Percentiles rank a stretch among this genome's conserved stretches.
Conservation (phyloP, 2,797 vertebrate species). For the Enteromius anoplus region DNA sequence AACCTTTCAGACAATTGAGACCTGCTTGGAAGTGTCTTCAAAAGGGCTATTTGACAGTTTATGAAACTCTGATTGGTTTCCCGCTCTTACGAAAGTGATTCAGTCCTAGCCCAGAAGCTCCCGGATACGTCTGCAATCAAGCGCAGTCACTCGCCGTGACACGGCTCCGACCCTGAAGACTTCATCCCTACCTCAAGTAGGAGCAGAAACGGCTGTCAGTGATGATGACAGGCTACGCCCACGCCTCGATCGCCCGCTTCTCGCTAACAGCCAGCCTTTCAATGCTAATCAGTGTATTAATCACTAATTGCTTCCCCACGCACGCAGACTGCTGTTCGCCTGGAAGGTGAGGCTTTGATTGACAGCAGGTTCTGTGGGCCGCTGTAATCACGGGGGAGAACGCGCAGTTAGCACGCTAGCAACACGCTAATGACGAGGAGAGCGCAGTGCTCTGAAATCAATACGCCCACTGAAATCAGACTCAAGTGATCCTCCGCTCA, state of each 20-base stretch:
- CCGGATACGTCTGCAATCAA: constrained; percentile 51
- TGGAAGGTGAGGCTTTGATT: constrained; percentile 63
- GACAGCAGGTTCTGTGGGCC: constrained; percentile 62
- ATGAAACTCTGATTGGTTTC: constrained; percentile 1
- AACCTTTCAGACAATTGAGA: not conserved
- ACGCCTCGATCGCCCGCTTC: constrained; percentile 54
- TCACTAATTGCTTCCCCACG: constrained; percentile 62
- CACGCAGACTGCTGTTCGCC: constrained; percentile 52
- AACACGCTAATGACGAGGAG: constrained; percentile 54
- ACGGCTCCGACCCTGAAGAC: constrained; percentile 49
- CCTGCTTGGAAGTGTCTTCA: not conserved
- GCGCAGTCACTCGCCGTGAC: constrained; percentile 52
- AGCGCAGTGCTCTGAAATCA: constrained; percentile 53
- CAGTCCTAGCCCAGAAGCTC: constrained; percentile 12
- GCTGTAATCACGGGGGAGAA: constrained; percentile 60
- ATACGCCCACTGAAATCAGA: constrained; percentile 59
- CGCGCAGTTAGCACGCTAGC: constrained; percentile 55
- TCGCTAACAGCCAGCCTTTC: constrained; percentile 62
- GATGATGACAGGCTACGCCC: constrained; percentile 61
- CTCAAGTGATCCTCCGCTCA: constrained; percentile 57
- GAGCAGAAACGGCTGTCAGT: constrained; percentile 59
- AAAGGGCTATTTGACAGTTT: not conserved
- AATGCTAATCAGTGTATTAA: constrained; percentile 66
- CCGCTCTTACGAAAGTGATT: not conserved
- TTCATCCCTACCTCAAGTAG: constrained; percentile 55